phyloP scores from a whole-genome alignment of 2,113 vertebrate genomes.

The Aramus guarauna region DNA sequence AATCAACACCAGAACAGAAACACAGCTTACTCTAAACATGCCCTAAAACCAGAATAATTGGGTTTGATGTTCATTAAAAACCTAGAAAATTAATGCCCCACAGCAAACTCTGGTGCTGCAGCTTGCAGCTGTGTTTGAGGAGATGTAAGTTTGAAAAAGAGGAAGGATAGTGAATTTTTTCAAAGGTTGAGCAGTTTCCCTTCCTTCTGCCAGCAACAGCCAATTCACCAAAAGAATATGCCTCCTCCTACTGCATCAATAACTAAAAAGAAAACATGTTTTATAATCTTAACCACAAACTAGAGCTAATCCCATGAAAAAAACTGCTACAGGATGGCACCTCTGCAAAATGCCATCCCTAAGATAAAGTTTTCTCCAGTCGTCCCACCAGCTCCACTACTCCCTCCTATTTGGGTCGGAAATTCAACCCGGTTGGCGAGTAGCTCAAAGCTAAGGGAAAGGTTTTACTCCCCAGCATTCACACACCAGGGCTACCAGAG shows the following conservation, averaged over 20 bases:
- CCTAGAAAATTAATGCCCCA: neutral
- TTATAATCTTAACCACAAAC: neutral
- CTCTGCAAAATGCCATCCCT: neutral
- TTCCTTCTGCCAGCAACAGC: neutral
- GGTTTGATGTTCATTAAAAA: neutral
- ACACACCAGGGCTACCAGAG: neutral
- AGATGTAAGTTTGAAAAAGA: neutral
- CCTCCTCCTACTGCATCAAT: neutral
- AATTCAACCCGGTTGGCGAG: neutral
- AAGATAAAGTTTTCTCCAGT: neutral
- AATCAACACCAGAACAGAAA: neutral
- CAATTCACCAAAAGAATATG: neutral
- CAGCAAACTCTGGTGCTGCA: neutral
- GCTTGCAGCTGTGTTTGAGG: constrained; percentile 31
- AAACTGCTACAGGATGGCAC: neutral
- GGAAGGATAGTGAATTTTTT: neutral
- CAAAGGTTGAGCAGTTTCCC: neutral
- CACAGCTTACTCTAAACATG: neutral
- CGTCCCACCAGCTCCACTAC: neutral
- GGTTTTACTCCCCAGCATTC: neutral
- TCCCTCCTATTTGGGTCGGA: neutral
- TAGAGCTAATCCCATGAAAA: neutral
- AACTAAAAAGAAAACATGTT: neutral
- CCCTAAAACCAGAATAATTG: neutral
- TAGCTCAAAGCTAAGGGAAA: neutral